Base-by-base conservation (phyloP, 1,140 invertebrate species). In the Rhyzopertha dominica region DNA sequence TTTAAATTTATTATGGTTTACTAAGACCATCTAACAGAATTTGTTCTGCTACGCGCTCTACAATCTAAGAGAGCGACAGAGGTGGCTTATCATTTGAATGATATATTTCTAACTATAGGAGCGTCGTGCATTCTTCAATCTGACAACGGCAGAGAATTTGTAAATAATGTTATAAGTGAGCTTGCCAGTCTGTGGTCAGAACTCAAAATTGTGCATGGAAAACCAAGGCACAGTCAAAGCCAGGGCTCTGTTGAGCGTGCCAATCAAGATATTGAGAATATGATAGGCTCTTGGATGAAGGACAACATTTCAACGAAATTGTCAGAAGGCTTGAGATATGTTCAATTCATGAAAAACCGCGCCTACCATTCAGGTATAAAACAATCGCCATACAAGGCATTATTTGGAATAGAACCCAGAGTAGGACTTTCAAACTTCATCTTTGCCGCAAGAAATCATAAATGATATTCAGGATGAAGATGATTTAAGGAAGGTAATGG, bases 1-100 rank as follows among this genome's bases (percentile, higher is more conserved):
- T 22, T 59, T 55, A 42, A 62, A 54, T 74, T 13, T 50, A n/a
- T n/a, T n/a, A n/a, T 73, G 5, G 49, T 70, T 26, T 71, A 72
- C 4, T 59, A 71, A 53, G 63, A 71, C 47, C 57, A 65, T 34
- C 37, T 56, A 13, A 72, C 67, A 3, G 63, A 55, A 40, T 67
- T 66, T 38, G 47, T 65, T 12, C 36, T 65, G n/a, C 29, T 69
- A 9, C 56, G 58, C 43, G 51, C 63, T 22, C 44, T 68, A 12
- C 16, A 40, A 29, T 7, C 1, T n/a, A 30, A 40, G 24, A 40
- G 38, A 40, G 38, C 38, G 16, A 14, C 9, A 38, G 36, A 1
- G 18, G 36, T 29, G 16, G 23, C 38, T 5, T 7, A 30, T 1
- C 12, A 34, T 8, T 32, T 32, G 24, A 42, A 31, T 42, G 28